Evolutionary conservation across 1,140 invertebrate genomes (phyloP), one percentile per base, ranked within the genome.

Genomic region (Orius insidiosus): DNA sequence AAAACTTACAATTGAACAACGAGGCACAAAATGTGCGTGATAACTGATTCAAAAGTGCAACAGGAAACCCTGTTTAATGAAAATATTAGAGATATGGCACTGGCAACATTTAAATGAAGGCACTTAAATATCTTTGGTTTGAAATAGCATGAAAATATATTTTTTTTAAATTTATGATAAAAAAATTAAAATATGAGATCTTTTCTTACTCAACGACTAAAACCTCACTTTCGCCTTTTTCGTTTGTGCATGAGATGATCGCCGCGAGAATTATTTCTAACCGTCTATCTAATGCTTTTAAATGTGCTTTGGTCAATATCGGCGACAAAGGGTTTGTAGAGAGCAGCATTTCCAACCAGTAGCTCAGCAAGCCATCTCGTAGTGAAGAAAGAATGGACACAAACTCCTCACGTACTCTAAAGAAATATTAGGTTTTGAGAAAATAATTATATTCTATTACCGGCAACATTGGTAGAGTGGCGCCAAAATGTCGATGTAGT

Each of bases 401-500:
- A 0, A 78, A 81, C 24, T 68, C 66, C 54, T 69, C 65, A 24
- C 77, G 66, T 50, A 86, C 65, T 50, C 81, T 85, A 50, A 45
- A 70, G 8, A 40, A 48, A 24, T 46, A 45, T 33, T 33, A 30
- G 24, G 34, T 31, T n/a, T 32, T 31, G 14, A n/a, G 11, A 34
- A 7, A 11, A 6, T 5, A 34, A 38, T 39, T 41, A 38, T 47
- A 55, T 55, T 73, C 78, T 24, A 24, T 74, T 68, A 87, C 86
- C 80, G 72, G 63, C 86, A 92, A 60, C 87, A 92, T 55, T 92
- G 87, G 63, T 85, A 88, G 0, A 93, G 64, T 37, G 87, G 88
- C 11, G 86, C 83, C 51, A 93, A 64, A 54, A 93, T 90, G 57
- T 86, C 83, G 33, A 80, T 60, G 60, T 86, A 80, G 70, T 90